Evolutionary conservation across 2,113 vertebrate genomes (phyloP), one percentile per base, ranked within the genome.

Genomic region (Crypturellus undulatus): DNA sequence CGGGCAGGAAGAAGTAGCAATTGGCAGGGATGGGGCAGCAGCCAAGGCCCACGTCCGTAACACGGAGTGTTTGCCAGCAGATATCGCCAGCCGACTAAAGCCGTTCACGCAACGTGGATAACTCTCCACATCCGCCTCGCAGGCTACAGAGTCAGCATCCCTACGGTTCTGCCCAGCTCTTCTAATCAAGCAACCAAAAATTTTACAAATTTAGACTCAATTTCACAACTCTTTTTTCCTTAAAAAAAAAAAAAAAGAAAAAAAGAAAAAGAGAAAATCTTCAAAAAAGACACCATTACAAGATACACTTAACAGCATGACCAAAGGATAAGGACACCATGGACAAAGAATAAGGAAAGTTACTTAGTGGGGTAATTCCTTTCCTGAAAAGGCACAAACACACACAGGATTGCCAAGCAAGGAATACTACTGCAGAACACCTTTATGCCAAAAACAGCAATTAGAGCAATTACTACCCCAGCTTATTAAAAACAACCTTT

Each of bases 311-410:
- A 84, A 76, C 18, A 54, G 10, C 3, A 0, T 10, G 24, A 91
- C 54, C 54, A 58, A 36, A 34, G 45, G 24, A 52, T 17, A 26
- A 18, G 11, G 51, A 60, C 58, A 60, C 9, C 30, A 32, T 32
- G 16, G 28, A 32, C 30, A 32, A 58, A 25, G 40, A 18, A 62
- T 69, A 84, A 88, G 47, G 15, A 89, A 89, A 93, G 34, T 19
- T 84, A 7, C 21, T 78, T 68, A 25, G 12, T 1, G 4, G 32
- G 22, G 62, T 70, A 87, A 80, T 80, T 71, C 34, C 56, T 15
- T n/a, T 80, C 45, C 70, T 69, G 58, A 42, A 69, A 85, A 72
- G 25, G 28, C 63, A 89, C 51, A 70, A 89, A 75, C 32, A 88
- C n/a, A 68, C 4, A 76, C 26, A 54, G 0, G 0, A 38, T 54